These are phyloP conservation scores for Corynorhinus townsendii DNA, from an alignment of 2,113 vertebrate species.

Conservation along the genomic window DNA sequence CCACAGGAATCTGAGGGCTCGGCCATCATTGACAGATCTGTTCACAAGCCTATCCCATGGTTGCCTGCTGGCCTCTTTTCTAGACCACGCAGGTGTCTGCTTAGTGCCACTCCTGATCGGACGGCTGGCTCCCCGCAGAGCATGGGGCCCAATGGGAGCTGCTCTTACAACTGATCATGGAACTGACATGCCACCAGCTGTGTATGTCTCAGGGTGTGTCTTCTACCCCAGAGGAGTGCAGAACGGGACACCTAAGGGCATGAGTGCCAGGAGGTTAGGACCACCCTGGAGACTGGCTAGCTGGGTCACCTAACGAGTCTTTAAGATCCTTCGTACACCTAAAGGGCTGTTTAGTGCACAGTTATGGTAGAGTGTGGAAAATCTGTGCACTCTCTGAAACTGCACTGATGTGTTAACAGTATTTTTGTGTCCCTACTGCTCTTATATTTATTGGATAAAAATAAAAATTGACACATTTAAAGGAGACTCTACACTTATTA, in stretches of 20 bases:
- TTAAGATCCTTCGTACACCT: neutral
- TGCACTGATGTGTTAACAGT: neutral
- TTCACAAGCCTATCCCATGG: neutral
- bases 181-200: neutral
- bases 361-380: neutral
- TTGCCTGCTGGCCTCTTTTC: neutral
- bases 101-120: neutral
- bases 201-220: neutral
- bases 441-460: conserved; percentile 9
- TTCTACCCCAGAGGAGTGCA: neutral
- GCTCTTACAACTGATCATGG: neutral
- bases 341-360: neutral
- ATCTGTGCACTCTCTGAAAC: neutral
- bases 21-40: neutral
- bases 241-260: neutral
- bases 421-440: neutral
- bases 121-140: neutral
- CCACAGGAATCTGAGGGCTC: neutral
- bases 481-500: neutral
- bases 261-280: neutral
- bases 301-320: neutral
- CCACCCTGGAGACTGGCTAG: neutral
- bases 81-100: neutral
- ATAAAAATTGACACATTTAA: neutral
- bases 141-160: neutral